phyloP scores from a whole-genome alignment of 1,140 invertebrate species.

The Ceratitis capitata region DNA sequence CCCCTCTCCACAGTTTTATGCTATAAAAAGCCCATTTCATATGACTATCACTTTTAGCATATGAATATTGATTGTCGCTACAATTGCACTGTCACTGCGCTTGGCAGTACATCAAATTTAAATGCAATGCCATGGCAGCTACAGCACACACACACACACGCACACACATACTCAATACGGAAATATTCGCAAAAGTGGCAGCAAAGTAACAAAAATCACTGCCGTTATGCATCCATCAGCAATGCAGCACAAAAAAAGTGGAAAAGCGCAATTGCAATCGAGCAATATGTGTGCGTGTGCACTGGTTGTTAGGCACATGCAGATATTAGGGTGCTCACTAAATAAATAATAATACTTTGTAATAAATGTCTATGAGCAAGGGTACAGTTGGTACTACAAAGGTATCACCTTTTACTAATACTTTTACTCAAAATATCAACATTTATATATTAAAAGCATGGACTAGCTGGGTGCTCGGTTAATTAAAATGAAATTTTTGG shows the following conservation, averaged over 20 bases:
- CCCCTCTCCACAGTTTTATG: too few species aligned
- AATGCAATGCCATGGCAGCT: neutral
- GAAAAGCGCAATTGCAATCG: neutral
- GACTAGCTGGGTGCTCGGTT: too few species aligned
- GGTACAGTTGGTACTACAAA: too few species aligned
- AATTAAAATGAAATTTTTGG: too few species aligned
- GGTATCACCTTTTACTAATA: too few species aligned
- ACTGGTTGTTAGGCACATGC: too few species aligned
- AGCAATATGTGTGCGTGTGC: neutral
- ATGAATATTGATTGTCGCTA: neutral
- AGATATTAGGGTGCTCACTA: too few species aligned
- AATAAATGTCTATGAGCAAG: too few species aligned
- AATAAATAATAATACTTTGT: too few species aligned
- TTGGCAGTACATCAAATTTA: slow-evolving; percentile 15
- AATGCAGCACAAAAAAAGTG: neutral
- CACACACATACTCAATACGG: neutral
- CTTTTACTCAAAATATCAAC: too few species aligned
- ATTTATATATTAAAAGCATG: too few species aligned
- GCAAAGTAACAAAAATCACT: slow-evolving; percentile 12
- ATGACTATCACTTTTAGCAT: neutral
- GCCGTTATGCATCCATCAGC: neutral
- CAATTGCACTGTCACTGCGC: neutral
- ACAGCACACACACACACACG: neutral
- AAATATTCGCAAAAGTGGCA: slow-evolving; percentile 12
- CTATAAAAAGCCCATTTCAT: too few species aligned